Evolutionary conservation across 2,113 vertebrate genomes (phyloP), one percentile per base, ranked within the genome.

Genomic region (Australoheros scitulus): DNA sequence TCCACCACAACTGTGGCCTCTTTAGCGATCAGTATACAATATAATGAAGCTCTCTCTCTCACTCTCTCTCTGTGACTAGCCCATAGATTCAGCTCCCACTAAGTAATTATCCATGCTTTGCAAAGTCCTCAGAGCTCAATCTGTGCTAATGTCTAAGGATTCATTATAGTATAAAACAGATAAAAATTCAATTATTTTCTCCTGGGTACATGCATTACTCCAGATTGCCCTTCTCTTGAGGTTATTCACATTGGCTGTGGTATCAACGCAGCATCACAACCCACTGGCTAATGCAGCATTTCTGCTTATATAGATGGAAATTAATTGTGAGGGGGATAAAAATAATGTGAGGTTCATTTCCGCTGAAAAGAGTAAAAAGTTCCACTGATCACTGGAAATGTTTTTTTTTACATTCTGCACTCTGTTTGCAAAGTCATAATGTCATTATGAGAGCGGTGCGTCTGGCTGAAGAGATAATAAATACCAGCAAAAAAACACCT

Each of bases 131-230:
- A 22, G 13, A 76, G 79, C 89, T 84, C 65, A 41, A 29, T 26
- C 82, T 29, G 5, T 57, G 77, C 84, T 88, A 92, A 91, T 90
- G 92, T 89, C 80, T 81, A 20, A 89, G 89, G 87, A 92, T 90
- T 93, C 90, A 93, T 93, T 93, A 92, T 87, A 77, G 84, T 87
- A 87, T 82, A 92, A 91, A 93, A 91, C 64, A 89, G 93, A 94
- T 93, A 94, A 92, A 88, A 94, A 93, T 91, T 92, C 93, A 94
- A 93, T 94, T 94, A 93, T 91, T 92, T 88, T 58, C 90, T 83
- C 70, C 76, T 3, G 87, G 88, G 87, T 80, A 56, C 68, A 83
- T 61, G 88, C 93, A 88, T 92, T 90, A 89, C 84, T 76, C 61
- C 38, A 2, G 61, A 89, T 85, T 87, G 86, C 79, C 65, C 86